Conservation (phyloP, 2,888 invertebrate genomes). For the Auanema sp. region DNA sequence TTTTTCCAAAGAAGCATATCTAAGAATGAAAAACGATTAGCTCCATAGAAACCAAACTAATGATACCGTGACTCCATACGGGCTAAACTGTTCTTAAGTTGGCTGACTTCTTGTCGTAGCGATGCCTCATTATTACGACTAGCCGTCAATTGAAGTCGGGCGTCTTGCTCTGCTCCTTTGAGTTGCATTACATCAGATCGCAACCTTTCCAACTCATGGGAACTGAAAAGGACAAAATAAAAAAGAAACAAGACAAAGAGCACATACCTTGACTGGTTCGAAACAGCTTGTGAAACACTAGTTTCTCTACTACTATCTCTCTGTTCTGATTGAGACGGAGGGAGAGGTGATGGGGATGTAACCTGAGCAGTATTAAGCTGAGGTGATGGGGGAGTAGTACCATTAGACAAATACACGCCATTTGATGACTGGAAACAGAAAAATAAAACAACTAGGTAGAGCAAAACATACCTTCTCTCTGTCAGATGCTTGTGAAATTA, state of each 20-base stretch:
- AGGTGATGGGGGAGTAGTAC: slow-evolving; percentile 1
- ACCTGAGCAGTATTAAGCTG: neutral
- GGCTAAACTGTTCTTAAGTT: slow-evolving; percentile 83
- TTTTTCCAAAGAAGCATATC: slow-evolving; percentile 77
- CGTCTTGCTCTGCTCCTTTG: slow-evolving; percentile 75
- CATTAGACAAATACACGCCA: too few species aligned
- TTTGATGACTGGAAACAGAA: too few species aligned
- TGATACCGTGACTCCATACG: slow-evolving; percentile 81
- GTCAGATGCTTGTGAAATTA: slow-evolving; percentile 16
- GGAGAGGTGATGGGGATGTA: neutral
- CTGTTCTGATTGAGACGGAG: slow-evolving; percentile 9
- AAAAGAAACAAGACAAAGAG: slow-evolving; percentile 11
- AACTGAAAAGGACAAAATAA: slow-evolving; percentile 4
- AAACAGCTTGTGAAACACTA: slow-evolving; percentile 8
- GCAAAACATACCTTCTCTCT: slow-evolving; percentile 14
- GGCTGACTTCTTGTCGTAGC: slow-evolving; percentile 75
- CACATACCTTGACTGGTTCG: neutral
- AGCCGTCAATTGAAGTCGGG: slow-evolving; percentile 73
- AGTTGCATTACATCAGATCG: slow-evolving; percentile 77
- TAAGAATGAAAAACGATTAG: slow-evolving; percentile 56
- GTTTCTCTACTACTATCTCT: slow-evolving; percentile 22
- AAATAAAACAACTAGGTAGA: neutral
- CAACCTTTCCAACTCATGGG: slow-evolving; percentile 74
- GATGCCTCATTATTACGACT: slow-evolving; percentile 74
- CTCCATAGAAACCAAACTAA: slow-evolving; percentile 26